These are phyloP conservation scores for Malthinus flaveolus DNA, from an alignment of 2,888 invertebrate species.

Conservation along the genomic window DNA sequence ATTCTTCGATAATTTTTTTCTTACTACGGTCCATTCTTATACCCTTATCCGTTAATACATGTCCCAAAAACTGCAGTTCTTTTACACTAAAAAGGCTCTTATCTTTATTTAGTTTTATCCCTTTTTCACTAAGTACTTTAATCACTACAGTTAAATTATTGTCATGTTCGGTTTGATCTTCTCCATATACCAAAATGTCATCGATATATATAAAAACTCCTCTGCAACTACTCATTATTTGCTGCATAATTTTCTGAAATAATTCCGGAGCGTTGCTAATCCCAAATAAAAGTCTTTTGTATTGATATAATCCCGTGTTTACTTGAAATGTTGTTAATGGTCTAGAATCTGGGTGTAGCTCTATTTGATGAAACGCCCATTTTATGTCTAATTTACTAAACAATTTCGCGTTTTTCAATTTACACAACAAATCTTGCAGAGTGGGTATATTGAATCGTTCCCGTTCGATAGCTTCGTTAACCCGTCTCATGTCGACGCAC, in stretches of 20 bases:
- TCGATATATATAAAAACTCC: slow-evolving; percentile 47
- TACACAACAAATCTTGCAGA: slow-evolving; percentile 30
- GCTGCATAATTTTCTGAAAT: slow-evolving; percentile 48
- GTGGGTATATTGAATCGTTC: slow-evolving; percentile 33
- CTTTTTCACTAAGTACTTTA: slow-evolving; percentile 31
- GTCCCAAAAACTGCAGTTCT: slow-evolving; percentile 40
- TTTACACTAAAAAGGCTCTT: slow-evolving; percentile 41
- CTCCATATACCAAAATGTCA: slow-evolving; percentile 47
- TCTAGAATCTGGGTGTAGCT: slow-evolving; percentile 40
- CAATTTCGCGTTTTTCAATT: slow-evolving; percentile 26
- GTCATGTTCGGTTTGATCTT: slow-evolving; percentile 40
- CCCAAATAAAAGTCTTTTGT: slow-evolving; percentile 47
- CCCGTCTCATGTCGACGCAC: slow-evolving; percentile 31
- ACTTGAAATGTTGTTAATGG: slow-evolving; percentile 49
- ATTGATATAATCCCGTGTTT: slow-evolving; percentile 44
- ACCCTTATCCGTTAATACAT: slow-evolving; percentile 36
- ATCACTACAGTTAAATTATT: slow-evolving; percentile 36
- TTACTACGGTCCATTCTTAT: slow-evolving; percentile 39
- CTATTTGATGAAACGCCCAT: slow-evolving; percentile 48
- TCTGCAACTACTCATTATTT: slow-evolving; percentile 42
- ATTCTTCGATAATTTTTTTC: slow-evolving; percentile 34
- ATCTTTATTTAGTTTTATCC: slow-evolving; percentile 38
- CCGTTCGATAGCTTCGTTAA: slow-evolving; percentile 33
- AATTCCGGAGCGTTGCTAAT: slow-evolving; percentile 51
- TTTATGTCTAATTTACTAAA: slow-evolving; percentile 45